Evolutionary conservation across 2,797 vertebrate genomes (phyloP).

Genomic region (Cossypha heuglini): DNA sequence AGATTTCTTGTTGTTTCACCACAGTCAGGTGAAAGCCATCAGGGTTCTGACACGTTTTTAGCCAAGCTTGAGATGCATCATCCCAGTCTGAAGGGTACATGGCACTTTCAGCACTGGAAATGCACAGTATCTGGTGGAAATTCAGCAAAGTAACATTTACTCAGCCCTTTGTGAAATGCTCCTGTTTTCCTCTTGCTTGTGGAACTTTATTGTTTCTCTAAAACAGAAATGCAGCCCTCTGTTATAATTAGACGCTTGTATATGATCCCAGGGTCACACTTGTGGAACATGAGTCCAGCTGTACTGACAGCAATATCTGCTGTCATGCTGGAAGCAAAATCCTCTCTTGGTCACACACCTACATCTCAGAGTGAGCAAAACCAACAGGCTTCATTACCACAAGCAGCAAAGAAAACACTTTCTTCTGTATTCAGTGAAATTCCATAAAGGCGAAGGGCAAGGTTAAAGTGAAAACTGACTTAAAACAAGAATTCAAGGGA

Average conservation of each 20-base stretch:
- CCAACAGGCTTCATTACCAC: neutral
- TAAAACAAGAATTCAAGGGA: neutral
- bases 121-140: neutral
- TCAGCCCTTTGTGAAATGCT: neutral
- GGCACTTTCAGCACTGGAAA: neutral
- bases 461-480: neutral
- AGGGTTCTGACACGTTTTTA: neutral
- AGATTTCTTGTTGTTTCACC: neutral
- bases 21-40: neutral
- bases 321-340: neutral
- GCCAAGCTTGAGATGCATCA: neutral
- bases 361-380: neutral
- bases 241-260: neutral
- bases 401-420: neutral
- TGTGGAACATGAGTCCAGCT: neutral
- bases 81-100: neutral
- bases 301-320: neutral
- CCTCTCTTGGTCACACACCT: neutral
- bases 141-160: neutral
- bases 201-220: neutral
- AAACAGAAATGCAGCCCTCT: neutral
- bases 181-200: neutral
- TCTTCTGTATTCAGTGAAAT: neutral
- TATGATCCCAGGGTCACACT: neutral
- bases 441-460: neutral